Base-by-base conservation (phyloP, 2,113 vertebrate species). In the Corydoras sp. region DNA sequence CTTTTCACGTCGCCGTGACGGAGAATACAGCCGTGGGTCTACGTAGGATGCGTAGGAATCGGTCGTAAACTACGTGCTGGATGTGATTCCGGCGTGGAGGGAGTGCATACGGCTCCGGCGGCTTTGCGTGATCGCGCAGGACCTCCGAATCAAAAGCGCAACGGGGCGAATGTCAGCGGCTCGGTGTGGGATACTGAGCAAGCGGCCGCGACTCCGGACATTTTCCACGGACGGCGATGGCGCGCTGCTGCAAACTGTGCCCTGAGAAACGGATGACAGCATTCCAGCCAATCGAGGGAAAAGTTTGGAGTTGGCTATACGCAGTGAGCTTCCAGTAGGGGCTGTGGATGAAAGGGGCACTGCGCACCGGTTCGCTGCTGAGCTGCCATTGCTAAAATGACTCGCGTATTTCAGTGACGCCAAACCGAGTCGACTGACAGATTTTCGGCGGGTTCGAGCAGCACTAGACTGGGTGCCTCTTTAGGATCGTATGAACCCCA, bases 231-330 rank as follows among this genome's bases (percentile, higher is more conserved):
- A 58, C 80, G 85, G 86, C 80, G 80, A 71, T 83, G 68, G 62
- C 79, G 85, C 77, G 84, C 68, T 72, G 83, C 67, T 80, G 64
- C 2, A 13, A 72, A 81, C 76, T 83, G 84, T 77, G 73, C 81
- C 82, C 79, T 75, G 78, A 82, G 73, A 80, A 76, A 65, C 86
- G 85, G 87, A 85, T 84, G 87, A 84, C 84, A 84, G 53, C 78
- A 74, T 86, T 80, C 70, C 76, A 80, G 82, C 82, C 78, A 81
- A 76, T 77, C 75, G 75, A 74, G 70, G 76, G 83, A 82, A 87
- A 90, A 91, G 85, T 89, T 89, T 82, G 64, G 79, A 79, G 81
- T 80, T 81, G 80, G 56, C 51, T 66, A 84, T 77, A 85, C 82
- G 84, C 84, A 84, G 77, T 79, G 84, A 80, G 75, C 70, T 84